A percentile compares a stretch with the other conserved stretches of the same genome.
phyloP scores from a whole-genome alignment of 2,888 invertebrate species.

The Eretmocerus hayati region DNA sequence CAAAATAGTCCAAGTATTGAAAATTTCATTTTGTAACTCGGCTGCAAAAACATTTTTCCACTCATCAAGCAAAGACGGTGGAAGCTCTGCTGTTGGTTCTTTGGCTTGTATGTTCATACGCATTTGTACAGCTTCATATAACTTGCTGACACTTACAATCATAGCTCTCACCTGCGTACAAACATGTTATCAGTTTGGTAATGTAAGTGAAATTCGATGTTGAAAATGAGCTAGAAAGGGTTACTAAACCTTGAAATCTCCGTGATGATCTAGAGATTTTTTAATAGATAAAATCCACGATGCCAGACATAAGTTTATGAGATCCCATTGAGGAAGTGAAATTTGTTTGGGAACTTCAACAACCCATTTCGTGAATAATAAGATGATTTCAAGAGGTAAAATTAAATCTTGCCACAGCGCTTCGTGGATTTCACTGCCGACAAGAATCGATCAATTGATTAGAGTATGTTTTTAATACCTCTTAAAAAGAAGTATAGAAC shows the following conservation, averaged over 20 bases:
- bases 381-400: slow-evolving; percentile 35
- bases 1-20: slow-evolving; percentile 51
- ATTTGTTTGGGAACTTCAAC: slow-evolving; percentile 32
- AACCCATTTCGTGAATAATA: slow-evolving; percentile 32
- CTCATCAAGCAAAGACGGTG: slow-evolving; percentile 52
- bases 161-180: slow-evolving; percentile 53
- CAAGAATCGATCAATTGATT: not conserved
- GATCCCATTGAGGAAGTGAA: slow-evolving; percentile 63
- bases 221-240: not conserved
- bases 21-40: slow-evolving; percentile 53
- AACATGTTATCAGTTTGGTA: not conserved
- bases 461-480: not conserved
- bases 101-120: slow-evolving; percentile 44
- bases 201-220: not conserved
- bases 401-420: slow-evolving; percentile 31
- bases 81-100: slow-evolving; percentile 44
- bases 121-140: slow-evolving; percentile 47
- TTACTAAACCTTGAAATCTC: slow-evolving; percentile 50
- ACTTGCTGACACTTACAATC: slow-evolving; percentile 47
- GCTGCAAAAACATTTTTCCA: slow-evolving; percentile 73
- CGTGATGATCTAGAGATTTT: slow-evolving; percentile 31
- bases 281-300: slow-evolving; percentile 58
- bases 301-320: slow-evolving; percentile 61
- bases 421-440: slow-evolving; percentile 30
- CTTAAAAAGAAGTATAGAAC: not conserved